These are phyloP conservation scores for Trochalopteron elliotii DNA, from an alignment of 2,113 vertebrate species.

Conservation along the genomic window DNA sequence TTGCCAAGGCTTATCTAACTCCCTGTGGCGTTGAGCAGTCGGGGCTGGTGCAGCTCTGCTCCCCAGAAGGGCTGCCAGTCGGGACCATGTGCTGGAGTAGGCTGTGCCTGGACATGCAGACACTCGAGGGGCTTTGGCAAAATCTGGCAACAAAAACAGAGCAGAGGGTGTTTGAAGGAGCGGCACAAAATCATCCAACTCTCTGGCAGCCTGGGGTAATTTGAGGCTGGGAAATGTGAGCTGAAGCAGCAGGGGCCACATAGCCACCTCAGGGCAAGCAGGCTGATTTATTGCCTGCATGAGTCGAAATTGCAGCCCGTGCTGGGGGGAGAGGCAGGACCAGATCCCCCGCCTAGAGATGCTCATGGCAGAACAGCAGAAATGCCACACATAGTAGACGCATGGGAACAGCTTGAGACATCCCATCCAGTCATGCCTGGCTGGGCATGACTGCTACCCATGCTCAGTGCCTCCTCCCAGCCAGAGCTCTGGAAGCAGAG, in stretches of 20 bases:
- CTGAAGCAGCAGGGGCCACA: neutral
- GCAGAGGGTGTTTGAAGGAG: neutral
- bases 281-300: conserved; percentile 37
- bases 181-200: neutral
- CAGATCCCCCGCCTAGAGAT: neutral
- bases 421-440: neutral
- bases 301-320: neutral
- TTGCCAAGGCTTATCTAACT: rapidly evolving
- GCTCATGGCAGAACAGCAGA: neutral
- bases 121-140: neutral
- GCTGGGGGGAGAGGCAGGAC: conserved; percentile 24
- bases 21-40: rapidly evolving
- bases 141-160: neutral
- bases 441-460: neutral
- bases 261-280: neutral
- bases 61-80: rapidly evolving
- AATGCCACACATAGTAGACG: neutral
- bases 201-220: neutral
- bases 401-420: neutral
- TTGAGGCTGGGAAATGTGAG: neutral
- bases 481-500: neutral
- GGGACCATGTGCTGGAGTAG: neutral
- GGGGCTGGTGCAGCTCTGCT: neutral
- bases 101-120: neutral
- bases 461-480: rapidly evolving